phyloP scores from a whole-genome alignment of 92 coral and sea anemone species.

The Phenganax marumi region DNA sequence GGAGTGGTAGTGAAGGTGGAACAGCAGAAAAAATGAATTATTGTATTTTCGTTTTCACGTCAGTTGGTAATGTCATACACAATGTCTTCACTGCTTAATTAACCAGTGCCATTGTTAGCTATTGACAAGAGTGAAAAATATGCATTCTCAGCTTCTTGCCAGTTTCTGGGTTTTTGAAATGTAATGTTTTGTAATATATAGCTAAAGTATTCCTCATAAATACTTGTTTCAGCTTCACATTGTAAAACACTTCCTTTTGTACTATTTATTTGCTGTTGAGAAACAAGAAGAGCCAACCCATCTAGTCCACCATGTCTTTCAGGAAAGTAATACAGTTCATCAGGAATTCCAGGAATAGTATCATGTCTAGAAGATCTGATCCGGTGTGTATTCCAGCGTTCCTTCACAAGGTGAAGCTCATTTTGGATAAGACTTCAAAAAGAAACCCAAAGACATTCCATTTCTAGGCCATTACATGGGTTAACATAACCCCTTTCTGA shows the following conservation, averaged over 20 bases:
- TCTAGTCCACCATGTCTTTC: conserved; percentile 18
- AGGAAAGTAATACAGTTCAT: background rate
- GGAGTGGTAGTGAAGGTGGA: no score
- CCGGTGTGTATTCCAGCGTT: conserved; percentile 14
- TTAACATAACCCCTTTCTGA: background rate
- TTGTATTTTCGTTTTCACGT: no score
- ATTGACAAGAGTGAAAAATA: conserved; percentile 1
- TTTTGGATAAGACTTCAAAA: background rate
- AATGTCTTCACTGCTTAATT: no score
- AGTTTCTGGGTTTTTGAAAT: conserved; percentile 8
- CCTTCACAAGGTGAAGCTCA: background rate
- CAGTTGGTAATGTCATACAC: no score
- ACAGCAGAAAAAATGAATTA: no score
- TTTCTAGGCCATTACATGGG: background rate
- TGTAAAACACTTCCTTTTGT: background rate
- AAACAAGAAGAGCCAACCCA: background rate
- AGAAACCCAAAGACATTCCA: no score
- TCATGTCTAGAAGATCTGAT: background rate
- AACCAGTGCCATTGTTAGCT: background rate
- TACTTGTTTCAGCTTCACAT: conserved; percentile 6
- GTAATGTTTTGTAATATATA: background rate
- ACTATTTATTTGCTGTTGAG: background rate
- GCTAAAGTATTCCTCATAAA: conserved; percentile 25
- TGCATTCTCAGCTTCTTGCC: conserved; percentile 27
- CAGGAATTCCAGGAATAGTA: conserved; percentile 12